A percentile compares a stretch with the other conserved stretches of the same genome.
Evolutionary conservation across 2,113 vertebrate species (phyloP).

Genomic region (Saguinus imperator): DNA sequence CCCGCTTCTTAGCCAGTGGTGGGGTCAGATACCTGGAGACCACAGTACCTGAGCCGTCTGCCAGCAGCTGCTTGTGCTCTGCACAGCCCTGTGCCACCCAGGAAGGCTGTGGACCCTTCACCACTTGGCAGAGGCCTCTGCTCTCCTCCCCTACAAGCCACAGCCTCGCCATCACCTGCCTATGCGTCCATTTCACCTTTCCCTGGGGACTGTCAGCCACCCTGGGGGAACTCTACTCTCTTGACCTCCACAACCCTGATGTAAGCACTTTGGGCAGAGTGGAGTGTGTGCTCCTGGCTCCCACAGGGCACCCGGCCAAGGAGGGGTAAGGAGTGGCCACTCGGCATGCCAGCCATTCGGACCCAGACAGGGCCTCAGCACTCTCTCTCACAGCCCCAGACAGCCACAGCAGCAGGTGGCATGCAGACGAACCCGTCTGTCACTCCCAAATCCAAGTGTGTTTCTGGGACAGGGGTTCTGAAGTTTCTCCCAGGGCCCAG

Average conservation of each 20-base stretch:
- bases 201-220: fast-evolving
- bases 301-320: not conserved
- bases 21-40: too few relatives aligned
- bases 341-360: not conserved
- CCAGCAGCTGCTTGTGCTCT: not conserved
- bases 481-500: not conserved
- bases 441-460: not conserved
- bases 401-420: not conserved
- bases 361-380: not conserved
- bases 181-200: not conserved
- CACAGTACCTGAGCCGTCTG: not conserved
- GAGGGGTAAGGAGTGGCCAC: fast-evolving
- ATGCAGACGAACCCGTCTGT: fast-evolving
- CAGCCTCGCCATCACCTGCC: fast-evolving
- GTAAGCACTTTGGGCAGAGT: not conserved
- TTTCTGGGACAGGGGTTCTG: fast-evolving
- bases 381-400: too few relatives aligned
- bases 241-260: not conserved
- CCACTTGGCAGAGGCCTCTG: not conserved
- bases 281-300: not conserved
- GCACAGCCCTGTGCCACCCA: too few relatives aligned
- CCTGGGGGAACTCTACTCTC: not conserved
- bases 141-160: not conserved
- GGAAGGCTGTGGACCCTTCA: not conserved
- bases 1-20: not conserved